A percentile compares a stretch with the other conserved stretches of the same genome.
Evolutionary conservation across 2,113 vertebrate genomes (phyloP).

Genomic region (Porphyrio hochstetteri): DNA sequence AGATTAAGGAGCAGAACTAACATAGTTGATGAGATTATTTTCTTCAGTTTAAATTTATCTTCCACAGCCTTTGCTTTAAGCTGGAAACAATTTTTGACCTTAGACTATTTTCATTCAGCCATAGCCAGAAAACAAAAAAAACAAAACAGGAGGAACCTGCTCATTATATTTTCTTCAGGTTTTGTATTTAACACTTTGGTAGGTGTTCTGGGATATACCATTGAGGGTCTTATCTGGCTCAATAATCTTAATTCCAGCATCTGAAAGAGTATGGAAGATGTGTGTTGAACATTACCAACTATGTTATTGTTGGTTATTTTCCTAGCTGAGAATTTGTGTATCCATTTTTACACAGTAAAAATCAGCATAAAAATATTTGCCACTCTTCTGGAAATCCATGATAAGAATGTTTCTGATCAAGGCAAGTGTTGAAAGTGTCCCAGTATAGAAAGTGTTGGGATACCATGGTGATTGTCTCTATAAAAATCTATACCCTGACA

Average conservation of each 20-base stretch:
- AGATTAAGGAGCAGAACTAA: background rate
- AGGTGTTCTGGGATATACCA: background rate
- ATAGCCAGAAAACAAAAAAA: background rate
- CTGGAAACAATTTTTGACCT: background rate
- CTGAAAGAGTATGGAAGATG: background rate
- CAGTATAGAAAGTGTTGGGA: conserved; percentile 21
- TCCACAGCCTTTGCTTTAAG: background rate
- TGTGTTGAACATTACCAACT: background rate
- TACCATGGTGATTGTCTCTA: conserved; percentile 40
- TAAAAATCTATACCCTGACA: conserved; percentile 39
- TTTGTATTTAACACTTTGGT: background rate
- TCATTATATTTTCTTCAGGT: background rate
- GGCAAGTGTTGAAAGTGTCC: background rate
- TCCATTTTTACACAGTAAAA: background rate
- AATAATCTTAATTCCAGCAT: background rate
- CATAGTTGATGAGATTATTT: background rate
- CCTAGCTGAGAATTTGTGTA: background rate
- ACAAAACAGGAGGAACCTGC: background rate
- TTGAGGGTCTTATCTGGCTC: background rate
- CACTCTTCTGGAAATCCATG: background rate
- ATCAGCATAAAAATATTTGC: background rate
- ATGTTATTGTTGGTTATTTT: background rate
- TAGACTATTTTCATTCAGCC: background rate
- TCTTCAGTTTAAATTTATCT: background rate
- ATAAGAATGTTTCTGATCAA: conserved; percentile 20